phyloP scores from a whole-genome alignment of 2,888 invertebrate species.

The Hydropsyche betteni region DNA sequence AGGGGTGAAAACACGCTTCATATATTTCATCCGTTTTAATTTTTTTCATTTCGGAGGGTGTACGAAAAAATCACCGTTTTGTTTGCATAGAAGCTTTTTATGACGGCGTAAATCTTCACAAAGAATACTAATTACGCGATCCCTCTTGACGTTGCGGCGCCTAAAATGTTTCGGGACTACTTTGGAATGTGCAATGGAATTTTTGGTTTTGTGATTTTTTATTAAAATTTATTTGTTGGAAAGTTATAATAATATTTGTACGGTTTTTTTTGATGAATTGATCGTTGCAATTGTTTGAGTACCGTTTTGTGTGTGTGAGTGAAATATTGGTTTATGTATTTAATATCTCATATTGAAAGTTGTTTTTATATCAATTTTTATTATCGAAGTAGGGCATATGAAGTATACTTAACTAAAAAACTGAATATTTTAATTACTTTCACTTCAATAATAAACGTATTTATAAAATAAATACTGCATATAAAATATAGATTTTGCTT shows the following conservation, averaged over 20 bases:
- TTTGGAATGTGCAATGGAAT: not conserved
- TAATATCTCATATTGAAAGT: too few species aligned
- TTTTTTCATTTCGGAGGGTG: conserved; percentile 35
- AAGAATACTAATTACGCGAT: conserved; percentile 47
- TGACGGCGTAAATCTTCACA: conserved; percentile 44
- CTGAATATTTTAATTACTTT: too few species aligned
- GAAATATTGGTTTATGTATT: too few species aligned
- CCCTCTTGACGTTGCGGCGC: not conserved
- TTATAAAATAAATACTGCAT: too few species aligned
- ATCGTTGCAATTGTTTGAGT: too few species aligned
- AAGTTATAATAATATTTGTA: not conserved
- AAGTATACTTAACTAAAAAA: too few species aligned
- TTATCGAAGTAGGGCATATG: too few species aligned
- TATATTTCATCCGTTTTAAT: conserved; percentile 48
- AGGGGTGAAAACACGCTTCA: conserved; percentile 35
- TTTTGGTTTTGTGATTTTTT: not conserved
- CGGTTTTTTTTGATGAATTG: too few species aligned
- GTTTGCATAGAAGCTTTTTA: conserved; percentile 46
- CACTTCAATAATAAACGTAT: too few species aligned
- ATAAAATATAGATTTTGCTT: too few species aligned
- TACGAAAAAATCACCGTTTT: conserved; percentile 43
- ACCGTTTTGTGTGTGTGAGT: too few species aligned
- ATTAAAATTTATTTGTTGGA: not conserved
- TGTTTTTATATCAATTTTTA: too few species aligned
- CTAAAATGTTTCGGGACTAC: not conserved